Evolutionary conservation across 53 echinoderm and acorn worm genomes (phyloP).

Genomic region (Patiria pectinifera): DNA sequence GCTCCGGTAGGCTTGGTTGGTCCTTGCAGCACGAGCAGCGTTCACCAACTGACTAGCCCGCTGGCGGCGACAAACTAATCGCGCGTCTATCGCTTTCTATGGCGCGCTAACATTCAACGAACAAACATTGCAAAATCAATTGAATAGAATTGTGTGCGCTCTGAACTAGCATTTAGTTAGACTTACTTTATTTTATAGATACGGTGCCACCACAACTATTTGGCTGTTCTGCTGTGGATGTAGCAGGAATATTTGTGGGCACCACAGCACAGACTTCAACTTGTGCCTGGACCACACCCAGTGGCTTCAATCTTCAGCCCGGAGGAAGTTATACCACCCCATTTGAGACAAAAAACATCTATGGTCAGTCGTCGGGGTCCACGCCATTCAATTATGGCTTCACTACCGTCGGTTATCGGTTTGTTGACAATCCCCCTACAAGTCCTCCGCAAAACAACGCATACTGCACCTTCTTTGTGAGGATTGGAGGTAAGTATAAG

Average conservation of each 20-base stretch:
- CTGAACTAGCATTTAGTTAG: too few species aligned
- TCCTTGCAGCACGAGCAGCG: too few species aligned
- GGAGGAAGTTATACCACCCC: background rate
- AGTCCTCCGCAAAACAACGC: background rate
- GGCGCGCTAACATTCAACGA: too few species aligned
- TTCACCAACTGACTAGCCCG: too few species aligned
- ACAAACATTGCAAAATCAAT: too few species aligned
- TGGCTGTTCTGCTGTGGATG: background rate
- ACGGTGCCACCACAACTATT: slow-evolving; percentile 28
- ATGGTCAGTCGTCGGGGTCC: background rate
- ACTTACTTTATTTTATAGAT: background rate
- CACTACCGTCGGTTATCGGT: background rate
- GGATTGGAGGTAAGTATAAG: background rate
- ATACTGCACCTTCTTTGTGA: slow-evolving; percentile 36
- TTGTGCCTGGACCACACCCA: background rate
- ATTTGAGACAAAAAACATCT: background rate
- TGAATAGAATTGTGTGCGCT: too few species aligned
- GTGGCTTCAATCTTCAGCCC: background rate
- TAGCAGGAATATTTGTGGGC: background rate
- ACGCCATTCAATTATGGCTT: background rate
- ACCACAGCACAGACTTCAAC: background rate
- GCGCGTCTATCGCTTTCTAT: too few species aligned
- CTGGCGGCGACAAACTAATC: too few species aligned
- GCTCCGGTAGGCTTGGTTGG: too few species aligned
- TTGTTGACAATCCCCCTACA: slow-evolving; percentile 9